phyloP scores from a whole-genome alignment of 2,797 vertebrate genomes.

The Clarias laeviceps region DNA sequence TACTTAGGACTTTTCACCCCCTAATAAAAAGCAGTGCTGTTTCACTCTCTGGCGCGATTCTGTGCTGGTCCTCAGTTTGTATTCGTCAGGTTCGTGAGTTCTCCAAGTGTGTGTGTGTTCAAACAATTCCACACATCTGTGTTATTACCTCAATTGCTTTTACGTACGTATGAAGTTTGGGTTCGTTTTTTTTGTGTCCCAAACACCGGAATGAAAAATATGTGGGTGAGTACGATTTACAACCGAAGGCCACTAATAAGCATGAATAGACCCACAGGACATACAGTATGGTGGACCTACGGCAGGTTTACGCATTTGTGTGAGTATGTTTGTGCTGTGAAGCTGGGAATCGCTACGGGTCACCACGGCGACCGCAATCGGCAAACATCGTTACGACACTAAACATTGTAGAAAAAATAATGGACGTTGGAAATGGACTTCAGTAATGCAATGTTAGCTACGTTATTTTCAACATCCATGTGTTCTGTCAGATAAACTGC shows the following conservation, averaged over 20 bases:
- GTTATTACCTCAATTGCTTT: conserved; percentile 60
- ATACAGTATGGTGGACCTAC: too few relatives aligned
- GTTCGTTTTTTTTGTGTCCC: background rate
- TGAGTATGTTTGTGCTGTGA: too few relatives aligned
- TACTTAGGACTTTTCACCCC: too few relatives aligned
- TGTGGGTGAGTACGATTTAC: too few relatives aligned
- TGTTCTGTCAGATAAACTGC: background rate
- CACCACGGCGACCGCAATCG: too few relatives aligned
- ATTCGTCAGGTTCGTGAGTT: background rate
- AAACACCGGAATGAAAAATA: background rate
- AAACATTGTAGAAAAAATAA: too few relatives aligned
- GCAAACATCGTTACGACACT: too few relatives aligned
- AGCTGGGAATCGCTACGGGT: too few relatives aligned
- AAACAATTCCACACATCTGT: conserved; percentile 18
- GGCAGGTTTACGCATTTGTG: too few relatives aligned
- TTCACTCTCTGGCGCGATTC: background rate
- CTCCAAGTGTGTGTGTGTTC: conserved; percentile 35
- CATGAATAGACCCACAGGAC: too few relatives aligned
- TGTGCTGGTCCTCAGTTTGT: background rate
- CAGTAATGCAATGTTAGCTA: background rate
- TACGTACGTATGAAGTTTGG: conserved; percentile 44
- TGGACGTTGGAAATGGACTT: background rate
- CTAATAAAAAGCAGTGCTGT: background rate
- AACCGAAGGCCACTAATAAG: too few relatives aligned
- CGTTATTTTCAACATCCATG: background rate